Base-by-base conservation (phyloP, 2,797 vertebrate species). In the Moxostoma hubbsi region DNA sequence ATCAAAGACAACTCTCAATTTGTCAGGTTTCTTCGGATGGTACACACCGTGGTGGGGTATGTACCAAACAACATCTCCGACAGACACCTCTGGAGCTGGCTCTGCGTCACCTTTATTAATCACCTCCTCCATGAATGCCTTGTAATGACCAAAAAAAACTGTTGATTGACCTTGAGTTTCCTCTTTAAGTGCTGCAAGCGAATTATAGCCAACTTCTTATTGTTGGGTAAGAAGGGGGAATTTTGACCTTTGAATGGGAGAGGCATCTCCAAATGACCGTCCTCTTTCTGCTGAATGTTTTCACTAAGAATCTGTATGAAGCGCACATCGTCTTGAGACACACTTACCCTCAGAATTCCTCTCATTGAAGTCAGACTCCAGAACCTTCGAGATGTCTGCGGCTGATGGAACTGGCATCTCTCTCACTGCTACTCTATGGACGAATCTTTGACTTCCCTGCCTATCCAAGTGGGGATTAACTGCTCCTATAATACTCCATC, bases 251-350 rank as follows among this genome's bases (percentile, higher is more conserved):
- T 79, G 59, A 86, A 82, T 5, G 81, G 81, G 49, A 82, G 81
- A 12, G 75, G 75, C 75, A 78, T 77, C 49, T 57, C 67, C 36
- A 70, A 62, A 67, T 82, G 74, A 7, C 83, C 78, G 81, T 49
- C 47, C 6, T 79, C 59, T n/a, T 69, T 71, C 49, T 82, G 80
- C 18, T 7, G 57, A 15, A 82, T 84, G 11, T 61, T 59, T 36
- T 79, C 55, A 76, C 72, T 80, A 24, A 84, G 83, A 13, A 79
- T 18, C 58, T 83, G 81, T 50, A 83, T 75, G 13, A 84, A 84
- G 15, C 49, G 80, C n/a, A 84, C 66, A 79, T 84, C 83, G 18
- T 84, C 76, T 45, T 83, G 81, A 5, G 83, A 86, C 46, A 86
- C 68, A 77, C 13, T 79, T 83, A 7, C 80, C 73, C 5, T 79